Percentiles rank a stretch among this genome's conserved stretches.
Conservation (phyloP, 1,140 invertebrate genomes). For the Lasioglossum albipes region DNA sequence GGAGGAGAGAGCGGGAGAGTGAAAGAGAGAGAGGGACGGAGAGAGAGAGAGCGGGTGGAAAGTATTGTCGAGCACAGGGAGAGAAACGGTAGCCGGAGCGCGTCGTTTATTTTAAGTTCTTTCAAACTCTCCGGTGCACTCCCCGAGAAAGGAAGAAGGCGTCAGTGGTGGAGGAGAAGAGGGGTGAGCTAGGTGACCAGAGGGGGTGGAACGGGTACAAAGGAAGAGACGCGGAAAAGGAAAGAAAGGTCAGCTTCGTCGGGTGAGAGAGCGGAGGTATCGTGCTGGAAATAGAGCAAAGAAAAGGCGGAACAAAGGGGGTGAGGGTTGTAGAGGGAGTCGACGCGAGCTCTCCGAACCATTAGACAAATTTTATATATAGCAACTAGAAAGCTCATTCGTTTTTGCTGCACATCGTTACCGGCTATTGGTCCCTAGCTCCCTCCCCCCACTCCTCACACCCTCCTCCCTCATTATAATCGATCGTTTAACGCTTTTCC, state of each 20-base stretch:
- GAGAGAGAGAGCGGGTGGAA: background rate
- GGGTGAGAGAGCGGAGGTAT: slow-evolving; percentile 40
- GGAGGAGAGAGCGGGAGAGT: background rate
- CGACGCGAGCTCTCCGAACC: slow-evolving; percentile 62
- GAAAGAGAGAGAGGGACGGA: background rate
- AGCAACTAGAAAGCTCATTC: slow-evolving; percentile 62
- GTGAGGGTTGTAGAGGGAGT: background rate
- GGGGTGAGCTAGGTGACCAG: slow-evolving; percentile 5
- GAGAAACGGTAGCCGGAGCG: slow-evolving; percentile 43
- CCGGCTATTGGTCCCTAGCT: slow-evolving; percentile 26
- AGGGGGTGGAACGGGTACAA: slow-evolving; percentile 16
- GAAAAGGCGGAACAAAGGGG: slow-evolving; percentile 41
- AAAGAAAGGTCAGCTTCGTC: slow-evolving; percentile 35
- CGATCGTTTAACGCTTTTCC: slow-evolving; percentile 7
- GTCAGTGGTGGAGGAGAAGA: slow-evolving; percentile 33
- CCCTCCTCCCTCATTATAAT: slow-evolving; percentile 8
- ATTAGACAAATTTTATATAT: slow-evolving; percentile 78
- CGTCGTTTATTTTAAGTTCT: slow-evolving; percentile 77
- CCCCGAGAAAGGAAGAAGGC: slow-evolving; percentile 44
- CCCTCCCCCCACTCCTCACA: too few species aligned
- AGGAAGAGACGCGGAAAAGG: slow-evolving; percentile 45
- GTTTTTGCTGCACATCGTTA: slow-evolving; percentile 50
- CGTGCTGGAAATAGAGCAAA: slow-evolving; percentile 60
- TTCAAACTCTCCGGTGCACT: slow-evolving; percentile 68
- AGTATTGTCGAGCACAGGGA: slow-evolving; percentile 54